Conservation (phyloP, 2,797 vertebrate species). For the Limnodromus scolopaceus region DNA sequence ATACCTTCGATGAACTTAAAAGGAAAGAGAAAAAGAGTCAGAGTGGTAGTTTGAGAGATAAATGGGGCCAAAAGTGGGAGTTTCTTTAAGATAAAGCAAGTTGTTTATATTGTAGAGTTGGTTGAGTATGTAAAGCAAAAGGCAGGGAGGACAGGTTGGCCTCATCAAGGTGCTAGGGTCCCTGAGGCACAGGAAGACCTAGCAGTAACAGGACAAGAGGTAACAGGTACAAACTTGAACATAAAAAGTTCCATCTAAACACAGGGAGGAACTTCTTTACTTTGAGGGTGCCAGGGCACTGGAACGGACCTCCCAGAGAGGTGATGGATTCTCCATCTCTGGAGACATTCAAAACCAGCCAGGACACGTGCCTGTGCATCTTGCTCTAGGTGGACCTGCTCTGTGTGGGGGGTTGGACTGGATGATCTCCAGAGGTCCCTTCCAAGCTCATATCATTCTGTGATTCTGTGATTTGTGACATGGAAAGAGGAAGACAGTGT, state of each 20-base stretch:
- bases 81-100: background rate
- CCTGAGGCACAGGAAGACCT: background rate
- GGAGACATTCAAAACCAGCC: too few species aligned
- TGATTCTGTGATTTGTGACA: background rate
- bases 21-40: background rate
- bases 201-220: background rate
- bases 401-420: too few species aligned
- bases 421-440: too few species aligned
- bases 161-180: background rate
- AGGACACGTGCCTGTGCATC: too few species aligned
- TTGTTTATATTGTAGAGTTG: background rate
- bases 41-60: background rate
- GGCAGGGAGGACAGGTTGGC: background rate
- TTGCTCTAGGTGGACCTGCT: too few species aligned
- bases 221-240: too few species aligned
- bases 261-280: too few species aligned
- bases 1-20: background rate
- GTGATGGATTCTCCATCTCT: too few species aligned
- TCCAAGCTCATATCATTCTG: too few species aligned
- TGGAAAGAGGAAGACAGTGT: background rate
- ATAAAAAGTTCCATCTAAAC: too few species aligned
- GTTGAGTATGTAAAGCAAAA: background rate
- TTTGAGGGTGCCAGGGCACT: too few species aligned
- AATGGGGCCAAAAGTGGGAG: background rate
- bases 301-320: too few species aligned